These are phyloP conservation scores for Zapornia atra DNA, from an alignment of 2,113 vertebrate species.

Conservation along the genomic window DNA sequence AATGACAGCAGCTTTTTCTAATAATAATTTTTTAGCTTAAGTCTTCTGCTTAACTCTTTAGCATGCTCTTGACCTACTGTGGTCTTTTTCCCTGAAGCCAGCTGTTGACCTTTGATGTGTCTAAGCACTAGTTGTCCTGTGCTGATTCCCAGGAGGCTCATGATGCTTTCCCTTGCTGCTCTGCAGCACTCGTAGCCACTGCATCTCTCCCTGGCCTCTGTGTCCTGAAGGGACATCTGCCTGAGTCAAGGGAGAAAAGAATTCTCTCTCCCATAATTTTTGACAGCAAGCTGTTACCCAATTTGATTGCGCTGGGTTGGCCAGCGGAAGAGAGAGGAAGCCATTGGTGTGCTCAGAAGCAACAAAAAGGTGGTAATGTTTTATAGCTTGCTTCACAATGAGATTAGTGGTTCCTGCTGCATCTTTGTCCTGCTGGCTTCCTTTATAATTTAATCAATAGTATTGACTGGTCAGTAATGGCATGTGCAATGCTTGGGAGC, in stretches of 20 bases:
- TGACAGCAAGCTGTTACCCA: background rate
- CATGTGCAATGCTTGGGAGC: background rate
- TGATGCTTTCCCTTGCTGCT: background rate
- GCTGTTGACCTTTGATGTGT: background rate
- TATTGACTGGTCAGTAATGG: background rate
- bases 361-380: background rate
- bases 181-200: fast-evolving
- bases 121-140: background rate
- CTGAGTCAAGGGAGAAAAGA: background rate
- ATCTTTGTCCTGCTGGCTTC: background rate
- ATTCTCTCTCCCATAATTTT: background rate
- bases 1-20: background rate
- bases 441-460: slow-evolving; percentile 1
- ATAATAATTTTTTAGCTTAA: background rate
- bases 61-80: background rate
- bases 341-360: background rate
- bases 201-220: background rate
- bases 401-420: slow-evolving; percentile 1
- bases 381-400: background rate
- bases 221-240: background rate
- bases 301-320: background rate
- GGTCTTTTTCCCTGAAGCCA: background rate
- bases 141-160: background rate
- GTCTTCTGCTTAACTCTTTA: background rate
- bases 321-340: background rate